Evolutionary conservation across 2,888 invertebrate species (phyloP).

Genomic region (Ormia ochracea): DNA sequence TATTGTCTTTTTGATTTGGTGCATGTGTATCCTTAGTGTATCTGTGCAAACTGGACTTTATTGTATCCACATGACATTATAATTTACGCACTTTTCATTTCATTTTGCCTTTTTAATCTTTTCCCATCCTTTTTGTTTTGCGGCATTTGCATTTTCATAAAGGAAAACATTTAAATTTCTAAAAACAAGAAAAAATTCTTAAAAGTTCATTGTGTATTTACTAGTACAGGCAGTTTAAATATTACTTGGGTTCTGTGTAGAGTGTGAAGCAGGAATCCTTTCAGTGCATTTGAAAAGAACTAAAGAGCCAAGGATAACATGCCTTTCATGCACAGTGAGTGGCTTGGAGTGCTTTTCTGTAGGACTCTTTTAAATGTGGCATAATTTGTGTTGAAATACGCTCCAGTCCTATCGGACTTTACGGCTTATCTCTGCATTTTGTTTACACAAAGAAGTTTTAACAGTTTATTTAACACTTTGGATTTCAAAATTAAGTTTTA

Average conservation of each 20-base stretch:
- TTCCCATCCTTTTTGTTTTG: background rate
- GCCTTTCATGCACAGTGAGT: background rate
- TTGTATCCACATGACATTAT: conserved; percentile 32
- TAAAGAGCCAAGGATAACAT: background rate
- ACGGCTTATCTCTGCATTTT: background rate
- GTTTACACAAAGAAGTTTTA: background rate
- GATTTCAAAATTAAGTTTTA: background rate
- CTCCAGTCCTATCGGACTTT: too few relatives aligned
- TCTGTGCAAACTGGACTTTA: background rate
- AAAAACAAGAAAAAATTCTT: background rate
- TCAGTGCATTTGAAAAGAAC: background rate
- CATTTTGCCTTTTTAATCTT: conserved; percentile 33
- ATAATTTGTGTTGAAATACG: background rate
- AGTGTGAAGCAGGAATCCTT: background rate
- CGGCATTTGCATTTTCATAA: background rate
- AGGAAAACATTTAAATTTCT: background rate
- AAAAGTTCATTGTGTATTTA: background rate
- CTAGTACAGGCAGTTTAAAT: too few relatives aligned
- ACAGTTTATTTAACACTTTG: background rate
- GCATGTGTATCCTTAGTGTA: background rate
- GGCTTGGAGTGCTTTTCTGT: background rate
- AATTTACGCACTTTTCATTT: conserved; percentile 60
- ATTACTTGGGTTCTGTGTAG: background rate
- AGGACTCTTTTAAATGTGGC: background rate
- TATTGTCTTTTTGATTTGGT: background rate